phyloP scores from a whole-genome alignment of 2,113 vertebrate species.

The Pomatostomus ruficeps region DNA sequence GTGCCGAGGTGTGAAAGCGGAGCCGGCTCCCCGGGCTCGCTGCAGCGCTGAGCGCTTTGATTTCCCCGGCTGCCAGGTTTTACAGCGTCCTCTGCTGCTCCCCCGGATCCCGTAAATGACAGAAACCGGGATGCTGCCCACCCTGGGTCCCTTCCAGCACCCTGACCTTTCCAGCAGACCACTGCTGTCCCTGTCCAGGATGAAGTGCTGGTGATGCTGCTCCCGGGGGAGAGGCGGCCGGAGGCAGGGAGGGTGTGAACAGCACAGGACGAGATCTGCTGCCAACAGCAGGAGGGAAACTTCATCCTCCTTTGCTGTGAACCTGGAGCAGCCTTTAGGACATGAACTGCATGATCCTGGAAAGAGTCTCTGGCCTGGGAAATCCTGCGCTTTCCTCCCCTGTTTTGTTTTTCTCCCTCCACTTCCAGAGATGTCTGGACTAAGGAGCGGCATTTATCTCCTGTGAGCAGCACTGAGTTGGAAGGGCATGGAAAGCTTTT shows the following conservation, averaged over 20 bases:
- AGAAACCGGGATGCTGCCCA: constrained; percentile 4
- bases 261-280: constrained; percentile 59
- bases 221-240: neutral
- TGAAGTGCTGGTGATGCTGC: constrained; percentile 20
- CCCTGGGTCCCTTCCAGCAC: constrained; percentile 6
- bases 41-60: neutral
- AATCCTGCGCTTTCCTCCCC: neutral
- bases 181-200: neutral
- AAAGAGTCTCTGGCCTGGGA: constrained; percentile 37
- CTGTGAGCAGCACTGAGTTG: neutral
- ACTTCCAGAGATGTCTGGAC: constrained; percentile 14
- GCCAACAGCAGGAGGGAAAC: constrained; percentile 46
- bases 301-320: constrained; percentile 25
- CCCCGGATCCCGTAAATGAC: neutral
- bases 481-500: neutral
- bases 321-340: constrained; percentile 41
- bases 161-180: constrained; percentile 22
- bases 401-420: neutral
- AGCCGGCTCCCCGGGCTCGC: neutral
- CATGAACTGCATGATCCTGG: constrained; percentile 28
- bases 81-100: neutral
- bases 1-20: neutral
- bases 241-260: constrained; percentile 29
- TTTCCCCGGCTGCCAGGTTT: constrained; percentile 13
- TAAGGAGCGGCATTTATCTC: neutral